Evolutionary conservation across 2,888 invertebrate species (phyloP).

Genomic region (Protophormia terraenovae): DNA sequence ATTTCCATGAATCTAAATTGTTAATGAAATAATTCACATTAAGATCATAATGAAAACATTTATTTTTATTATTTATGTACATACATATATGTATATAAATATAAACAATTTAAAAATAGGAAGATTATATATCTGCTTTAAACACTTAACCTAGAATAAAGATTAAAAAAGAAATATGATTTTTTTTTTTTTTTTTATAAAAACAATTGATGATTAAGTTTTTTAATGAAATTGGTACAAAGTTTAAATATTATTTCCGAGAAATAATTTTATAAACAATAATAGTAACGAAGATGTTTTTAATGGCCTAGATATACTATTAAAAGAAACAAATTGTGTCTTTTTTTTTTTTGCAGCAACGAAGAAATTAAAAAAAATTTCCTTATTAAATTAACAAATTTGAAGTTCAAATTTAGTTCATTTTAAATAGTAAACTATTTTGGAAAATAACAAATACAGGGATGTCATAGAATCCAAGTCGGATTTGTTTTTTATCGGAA

Average conservation of each 20-base stretch:
- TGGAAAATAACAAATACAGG: too few species aligned
- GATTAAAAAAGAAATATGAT: too few species aligned
- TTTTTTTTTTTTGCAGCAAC: too few species aligned
- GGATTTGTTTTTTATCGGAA: too few species aligned
- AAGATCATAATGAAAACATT: conserved; percentile 6
- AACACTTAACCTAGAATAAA: too few species aligned
- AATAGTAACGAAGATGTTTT: neutral
- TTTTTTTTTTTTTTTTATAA: neutral
- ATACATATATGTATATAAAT: too few species aligned
- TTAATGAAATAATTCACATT: conserved; percentile 35
- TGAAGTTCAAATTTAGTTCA: too few species aligned
- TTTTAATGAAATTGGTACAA: neutral
- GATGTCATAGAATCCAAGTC: too few species aligned
- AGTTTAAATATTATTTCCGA: neutral
- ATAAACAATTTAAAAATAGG: conserved; percentile 6
- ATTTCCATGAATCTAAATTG: conserved; percentile 17
- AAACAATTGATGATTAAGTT: neutral
- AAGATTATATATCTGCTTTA: neutral
- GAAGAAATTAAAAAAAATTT: too few species aligned
- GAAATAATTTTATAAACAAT: neutral
- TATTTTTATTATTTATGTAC: conserved; percentile 27
- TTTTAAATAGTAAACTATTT: too few species aligned
- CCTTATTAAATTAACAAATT: too few species aligned
- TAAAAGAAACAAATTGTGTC: neutral
- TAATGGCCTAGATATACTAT: neutral